These are phyloP conservation scores for Drosophila paulistorum DNA, from an alignment of 1,140 invertebrate genomes.

Conservation along the genomic window DNA sequence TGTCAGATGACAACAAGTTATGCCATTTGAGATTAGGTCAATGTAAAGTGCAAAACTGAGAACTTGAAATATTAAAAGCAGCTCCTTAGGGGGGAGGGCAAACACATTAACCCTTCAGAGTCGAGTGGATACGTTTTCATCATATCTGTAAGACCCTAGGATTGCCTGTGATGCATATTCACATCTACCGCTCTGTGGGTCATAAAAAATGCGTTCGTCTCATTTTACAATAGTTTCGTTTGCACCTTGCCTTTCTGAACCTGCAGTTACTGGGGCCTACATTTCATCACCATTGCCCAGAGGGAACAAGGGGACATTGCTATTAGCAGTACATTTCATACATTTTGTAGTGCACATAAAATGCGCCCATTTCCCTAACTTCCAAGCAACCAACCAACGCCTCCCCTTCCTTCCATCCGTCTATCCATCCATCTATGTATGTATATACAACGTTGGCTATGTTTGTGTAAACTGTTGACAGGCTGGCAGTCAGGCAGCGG, in stretches of 20 bases:
- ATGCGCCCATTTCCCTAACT: constrained; percentile 32
- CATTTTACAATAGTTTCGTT: constrained; percentile 48
- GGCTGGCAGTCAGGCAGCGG: constrained; percentile 24
- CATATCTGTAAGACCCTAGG: constrained; percentile 22
- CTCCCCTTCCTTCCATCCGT: background rate
- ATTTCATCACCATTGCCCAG: constrained; percentile 37
- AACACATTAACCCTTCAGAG: constrained; percentile 5
- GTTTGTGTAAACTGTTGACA: constrained; percentile 77
- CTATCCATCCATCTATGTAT: background rate
- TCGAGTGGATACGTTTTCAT: background rate
- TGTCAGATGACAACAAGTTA: background rate
- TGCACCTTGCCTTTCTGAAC: constrained; percentile 36
- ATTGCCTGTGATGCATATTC: constrained; percentile 38
- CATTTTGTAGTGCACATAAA: constrained; percentile 80
- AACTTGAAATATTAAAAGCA: constrained; percentile 11
- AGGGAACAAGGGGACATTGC: constrained; percentile 49
- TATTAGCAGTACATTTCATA: constrained; percentile 80
- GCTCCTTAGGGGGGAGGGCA: background rate
- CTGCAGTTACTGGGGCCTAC: constrained; percentile 40
- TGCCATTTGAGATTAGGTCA: constrained; percentile 5
- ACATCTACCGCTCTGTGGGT: constrained; percentile 21
- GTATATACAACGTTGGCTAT: constrained; percentile 34
- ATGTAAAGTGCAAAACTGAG: constrained; percentile 7
- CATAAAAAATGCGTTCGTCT: constrained; percentile 42
- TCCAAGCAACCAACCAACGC: background rate